A percentile compares a stretch with the other conserved stretches of the same genome.
Conservation (phyloP, 2,113 vertebrate genomes). For the Microtus oregoni region DNA sequence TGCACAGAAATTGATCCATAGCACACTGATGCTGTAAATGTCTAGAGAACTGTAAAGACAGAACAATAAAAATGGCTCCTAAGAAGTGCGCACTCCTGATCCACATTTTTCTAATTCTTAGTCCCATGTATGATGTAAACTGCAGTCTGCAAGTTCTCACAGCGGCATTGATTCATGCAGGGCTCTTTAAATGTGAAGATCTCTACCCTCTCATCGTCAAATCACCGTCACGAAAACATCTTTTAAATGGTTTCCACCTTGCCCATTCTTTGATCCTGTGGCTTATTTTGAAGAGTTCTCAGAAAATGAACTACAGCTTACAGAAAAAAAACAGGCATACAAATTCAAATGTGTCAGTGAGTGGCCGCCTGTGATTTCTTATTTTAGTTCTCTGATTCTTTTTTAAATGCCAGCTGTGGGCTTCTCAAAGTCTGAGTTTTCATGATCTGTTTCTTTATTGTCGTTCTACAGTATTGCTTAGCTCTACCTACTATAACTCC, state of each 20-base stretch:
- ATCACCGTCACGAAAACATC: not conserved
- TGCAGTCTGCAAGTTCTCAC: not conserved
- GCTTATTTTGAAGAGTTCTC: not conserved
- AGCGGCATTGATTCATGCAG: not conserved
- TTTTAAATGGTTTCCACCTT: not conserved
- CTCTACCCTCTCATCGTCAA: not conserved
- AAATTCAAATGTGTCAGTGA: not conserved
- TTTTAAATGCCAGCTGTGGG: not conserved
- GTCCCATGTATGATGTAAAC: not conserved
- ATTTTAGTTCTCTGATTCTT: not conserved
- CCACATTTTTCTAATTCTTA: not conserved
- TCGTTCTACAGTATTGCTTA: not conserved
- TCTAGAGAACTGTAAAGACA: too few relatives aligned
- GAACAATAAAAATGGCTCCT: too few relatives aligned
- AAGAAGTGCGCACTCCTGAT: too few relatives aligned
- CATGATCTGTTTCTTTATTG: not conserved
- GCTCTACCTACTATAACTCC: not conserved
- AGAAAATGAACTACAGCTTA: not conserved
- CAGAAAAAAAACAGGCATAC: not conserved
- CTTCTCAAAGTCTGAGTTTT: constrained; percentile 1
- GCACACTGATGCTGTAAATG: too few relatives aligned
- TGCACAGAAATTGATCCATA: too few relatives aligned
- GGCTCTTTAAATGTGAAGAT: not conserved
- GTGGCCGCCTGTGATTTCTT: not conserved
- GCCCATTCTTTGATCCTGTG: not conserved